Base-by-base conservation (phyloP, 2,888 invertebrate species). In the Acrocera orbiculus region DNA sequence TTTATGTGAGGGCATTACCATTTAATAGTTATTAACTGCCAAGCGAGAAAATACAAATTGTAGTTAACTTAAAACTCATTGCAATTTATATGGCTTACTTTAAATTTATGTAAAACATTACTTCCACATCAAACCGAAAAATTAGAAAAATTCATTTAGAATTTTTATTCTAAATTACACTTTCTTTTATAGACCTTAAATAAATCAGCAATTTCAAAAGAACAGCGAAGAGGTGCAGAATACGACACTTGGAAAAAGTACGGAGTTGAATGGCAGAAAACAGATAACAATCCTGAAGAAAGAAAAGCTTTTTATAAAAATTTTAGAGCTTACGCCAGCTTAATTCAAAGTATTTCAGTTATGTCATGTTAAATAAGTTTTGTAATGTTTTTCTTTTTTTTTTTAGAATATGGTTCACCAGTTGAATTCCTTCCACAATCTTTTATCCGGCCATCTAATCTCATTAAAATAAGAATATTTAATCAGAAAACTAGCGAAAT, bases 181-280 rank as follows among this genome's bases (percentile, higher is more conserved):
- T 19, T 33, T 25, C 17, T 13, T 6, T 32, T 30, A 9, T 15
- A 40, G 40, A 32, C 25, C 15, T 58, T 85, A 11, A 85, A 83
- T 60, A 77, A 80, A 22, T 72, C 74, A 2, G 58, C 64, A 43
- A 75, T 90, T 42, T 65, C 65, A 0, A 51, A 64, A 1, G 73
- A 74, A 36, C 75, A 83, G 37, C 70, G 87, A 34, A 70, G 78
- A 42, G 89, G 87, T 3, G 83, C 90, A 0, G 90, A 92, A 50
- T 80, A 86, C 40, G 92, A 92, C 62, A 89, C 92, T 49, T 61
- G 92, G 56, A 90, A 89, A 56, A 69, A 74, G 15, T 76, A 76
- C 56, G 83, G 81, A 0, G 58, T 68, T 0, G 73, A 76, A 39
- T 87, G 82, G 80, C 58, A 76, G 32, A 59, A 63, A 41, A 65